Evolutionary conservation across 2,888 invertebrate genomes (phyloP), one percentile per base, ranked within the genome.

Genomic region (Pherbina coryleti): DNA sequence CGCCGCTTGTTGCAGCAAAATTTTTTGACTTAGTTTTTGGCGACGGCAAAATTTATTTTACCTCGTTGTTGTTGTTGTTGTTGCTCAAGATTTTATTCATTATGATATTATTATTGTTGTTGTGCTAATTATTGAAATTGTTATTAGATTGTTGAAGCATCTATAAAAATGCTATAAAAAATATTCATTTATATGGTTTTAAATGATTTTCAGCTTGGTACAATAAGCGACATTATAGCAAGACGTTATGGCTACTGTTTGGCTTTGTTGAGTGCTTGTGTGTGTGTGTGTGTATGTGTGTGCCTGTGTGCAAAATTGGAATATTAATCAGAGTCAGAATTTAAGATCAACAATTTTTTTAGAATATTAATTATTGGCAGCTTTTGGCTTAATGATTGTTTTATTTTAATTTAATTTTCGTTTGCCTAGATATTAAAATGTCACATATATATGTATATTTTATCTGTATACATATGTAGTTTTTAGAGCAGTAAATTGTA

Each of bases 61-160:
- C 76, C 62, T 64, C 44, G 60, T 76, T 81, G 78, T 76, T 77
- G 77, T 74, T 78, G 64, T 53, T 78, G 19, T 67, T 53, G 77
- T 53, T 71, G 28, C 19, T 28, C 28, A 5, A 28, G 5, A 31
- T 57, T 37, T 53, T 17, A 22, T 5, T 28, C 55, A 49, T 67
- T 70, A 66, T 74, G 57, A 51, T 71, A 53, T 51, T 78, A 19
- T 77, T 80, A 75, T 79, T 75, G 83, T 85, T 86, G 85, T 87
- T 86, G 84, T 82, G 84, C 85, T 86, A 84, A 87, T 87, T 87
- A 86, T 86, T 84, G 83, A 82, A 85, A 87, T 86, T 86, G 85
- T 88, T 87, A 87, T 87, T 86, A 86, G 86, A 85, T 86, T 86
- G 86, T 87, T 87, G 85, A 84, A 86, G 84, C 84, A 85, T 84